phyloP scores from a whole-genome alignment of 2,113 vertebrate species.

The Lepus timidus region DNA sequence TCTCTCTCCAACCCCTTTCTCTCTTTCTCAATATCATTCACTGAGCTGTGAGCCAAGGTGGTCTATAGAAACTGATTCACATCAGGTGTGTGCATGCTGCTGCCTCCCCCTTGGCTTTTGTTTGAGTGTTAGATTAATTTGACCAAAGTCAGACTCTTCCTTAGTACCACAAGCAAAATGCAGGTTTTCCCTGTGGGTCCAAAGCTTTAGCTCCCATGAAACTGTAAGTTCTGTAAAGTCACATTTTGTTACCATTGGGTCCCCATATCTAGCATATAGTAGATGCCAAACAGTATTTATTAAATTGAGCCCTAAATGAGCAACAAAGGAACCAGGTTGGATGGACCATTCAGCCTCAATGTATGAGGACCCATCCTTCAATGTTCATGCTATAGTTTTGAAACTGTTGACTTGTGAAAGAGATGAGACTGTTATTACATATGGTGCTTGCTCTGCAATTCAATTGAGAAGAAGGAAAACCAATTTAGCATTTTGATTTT shows the following conservation, averaged over 20 bases:
- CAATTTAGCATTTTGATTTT: not conserved
- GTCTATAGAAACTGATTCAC: not conserved
- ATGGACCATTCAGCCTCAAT: not conserved
- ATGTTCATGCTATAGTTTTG: not conserved
- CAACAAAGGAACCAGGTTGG: not conserved
- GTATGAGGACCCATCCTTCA: not conserved
- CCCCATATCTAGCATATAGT: not conserved
- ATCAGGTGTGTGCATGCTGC: not conserved
- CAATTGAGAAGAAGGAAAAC: not conserved
- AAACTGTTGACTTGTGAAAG: not conserved
- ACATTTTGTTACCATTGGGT: not conserved
- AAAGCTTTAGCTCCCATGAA: not conserved
- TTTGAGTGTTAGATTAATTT: not conserved
- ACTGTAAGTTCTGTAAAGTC: not conserved
- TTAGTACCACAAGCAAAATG: not conserved
- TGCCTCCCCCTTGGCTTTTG: not conserved
- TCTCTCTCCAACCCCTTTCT: not conserved
- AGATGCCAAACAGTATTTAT: not conserved
- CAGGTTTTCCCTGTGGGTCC: not conserved
- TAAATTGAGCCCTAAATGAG: not conserved
- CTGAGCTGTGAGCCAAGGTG: not conserved
- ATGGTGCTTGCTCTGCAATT: not conserved
- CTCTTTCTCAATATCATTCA: not conserved
- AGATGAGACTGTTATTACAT: not conserved
- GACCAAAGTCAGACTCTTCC: not conserved